Evolutionary conservation across 2,797 vertebrate genomes (phyloP), one percentile per base, ranked within the genome.

Genomic region (Anas georgica): DNA sequence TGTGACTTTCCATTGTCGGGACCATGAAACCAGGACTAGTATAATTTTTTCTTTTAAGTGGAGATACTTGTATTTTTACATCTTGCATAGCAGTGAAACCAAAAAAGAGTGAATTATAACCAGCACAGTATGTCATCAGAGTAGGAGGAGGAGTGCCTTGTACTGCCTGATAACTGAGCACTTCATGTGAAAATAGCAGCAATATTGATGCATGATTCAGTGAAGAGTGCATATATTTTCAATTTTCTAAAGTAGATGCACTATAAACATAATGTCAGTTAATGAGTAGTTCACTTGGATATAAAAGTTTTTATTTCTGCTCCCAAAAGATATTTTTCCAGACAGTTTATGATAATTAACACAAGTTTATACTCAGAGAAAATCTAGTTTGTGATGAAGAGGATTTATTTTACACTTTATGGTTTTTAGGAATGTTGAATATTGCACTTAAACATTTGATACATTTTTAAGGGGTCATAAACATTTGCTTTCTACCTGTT

Each of bases 1-100:
- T 91, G 37, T 83, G 52, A 43, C 85, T 83, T 91, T 46, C 55
- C 28, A 10, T 48, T 28, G 78, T 25, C 7, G 25, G 48, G 23
- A 25, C 48, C 48, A 14, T 50, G 55, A 73, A 90, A 54, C 29
- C 39, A 55, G 21, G 26, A 58, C 29, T 26, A 74, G 4, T n/a
- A 22, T n/a, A n/a, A 67, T 54, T 83, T 91, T 83, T 91, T 83
- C 89, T 46, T 72, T 72, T 74, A 82, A 73, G 39, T 92, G 56
- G 33, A 85, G 31, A 11, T 46, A 60, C 54, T 11, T 79, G 29
- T 63, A 55, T 60, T 77, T 94, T 90, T 84, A 35, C 17, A 8
- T 76, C 22, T 74, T 74, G 21, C 31, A 25, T n/a, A 70, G 68
- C 39, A 89, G 48, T 7, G 2, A 83, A 81, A 78, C 48, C 33